Percentiles rank a stretch among this genome's conserved stretches.
phyloP scores from a whole-genome alignment of 2,113 vertebrate species.

The Psilopsiagon aymara region DNA sequence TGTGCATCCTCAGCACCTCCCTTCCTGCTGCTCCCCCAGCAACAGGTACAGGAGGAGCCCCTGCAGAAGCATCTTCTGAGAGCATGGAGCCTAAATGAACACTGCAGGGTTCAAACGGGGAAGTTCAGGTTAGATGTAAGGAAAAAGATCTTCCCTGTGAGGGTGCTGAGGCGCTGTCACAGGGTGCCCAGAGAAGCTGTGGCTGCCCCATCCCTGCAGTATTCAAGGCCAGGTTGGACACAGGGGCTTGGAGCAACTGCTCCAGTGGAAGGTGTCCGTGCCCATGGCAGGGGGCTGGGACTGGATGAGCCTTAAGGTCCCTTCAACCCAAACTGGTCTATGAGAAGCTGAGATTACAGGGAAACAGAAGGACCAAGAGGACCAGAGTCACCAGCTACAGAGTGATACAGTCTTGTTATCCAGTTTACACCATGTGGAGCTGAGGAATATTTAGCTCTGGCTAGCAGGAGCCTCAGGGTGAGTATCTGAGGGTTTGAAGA shows the following conservation, averaged over 20 bases:
- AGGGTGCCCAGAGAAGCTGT: neutral
- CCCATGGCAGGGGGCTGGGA: neutral
- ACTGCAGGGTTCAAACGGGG: neutral
- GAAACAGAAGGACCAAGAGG: neutral
- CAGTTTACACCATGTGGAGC: neutral
- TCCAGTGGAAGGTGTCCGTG: neutral
- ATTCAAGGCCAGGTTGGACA: neutral
- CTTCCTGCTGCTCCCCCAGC: neutral
- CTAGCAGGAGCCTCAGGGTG: neutral
- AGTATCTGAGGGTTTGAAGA: neutral
- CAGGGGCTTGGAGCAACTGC: neutral
- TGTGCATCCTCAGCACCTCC: neutral
- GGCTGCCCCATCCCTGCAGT: neutral
- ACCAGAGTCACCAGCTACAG: neutral
- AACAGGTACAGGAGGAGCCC: neutral
- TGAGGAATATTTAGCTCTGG: neutral
- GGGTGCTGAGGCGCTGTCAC: neutral
- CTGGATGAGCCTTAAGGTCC: neutral
- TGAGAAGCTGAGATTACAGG: neutral
- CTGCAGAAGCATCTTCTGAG: neutral
- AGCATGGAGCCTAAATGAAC: neutral
- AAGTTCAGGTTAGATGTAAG: neutral
- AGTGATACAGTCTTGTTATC: accelerated
- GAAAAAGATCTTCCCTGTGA: neutral
- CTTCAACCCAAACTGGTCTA: neutral